Evolutionary conservation across 2,113 vertebrate genomes (phyloP), one percentile per base, ranked within the genome.

Genomic region (Balaeniceps rex): DNA sequence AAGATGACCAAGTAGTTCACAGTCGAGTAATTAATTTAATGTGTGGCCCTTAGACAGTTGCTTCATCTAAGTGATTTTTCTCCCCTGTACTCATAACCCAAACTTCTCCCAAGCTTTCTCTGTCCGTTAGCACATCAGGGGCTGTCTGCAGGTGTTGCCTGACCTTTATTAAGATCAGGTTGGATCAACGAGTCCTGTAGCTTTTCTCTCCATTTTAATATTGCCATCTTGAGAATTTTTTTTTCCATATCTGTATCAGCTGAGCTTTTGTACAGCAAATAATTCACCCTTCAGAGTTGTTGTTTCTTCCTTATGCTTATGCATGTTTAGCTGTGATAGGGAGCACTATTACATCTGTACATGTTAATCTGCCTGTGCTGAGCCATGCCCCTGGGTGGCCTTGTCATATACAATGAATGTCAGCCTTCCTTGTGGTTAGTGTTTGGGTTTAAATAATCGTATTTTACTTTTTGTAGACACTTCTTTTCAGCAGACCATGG

Each of bases 331-430:
- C 90, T 86, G 75, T 74, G 94, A 66, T 90, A 70, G 90, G 87
- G 90, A 95, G 82, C 87, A 42, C 61, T 52, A 4, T 44, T 94
- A 90, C 94, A 95, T 94, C 90, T 94, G 92, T 94, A 87, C 93
- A 87, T 90, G 93, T 94, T 96, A 94, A 95, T 97, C 87, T 95
- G 93, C 89, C 84, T 2, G 34, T 57, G 91, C 94, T 82, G 94
- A 96, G 93, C 95, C 42, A 25, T 96, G 96, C 94, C 94, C 94
- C 95, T 96, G 96, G 95, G 94, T 97, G 96, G 96, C 93, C 96
- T 94, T 97, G 96, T 96, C 95, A 93, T 80, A 51, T 8, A 69
- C 95, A 96, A 95, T 96, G 92, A 94, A 90, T 72, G 90, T 97
- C 93, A 96, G 63, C 87, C 84, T 76, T 93, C 65, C 93, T 60